Base-by-base conservation (phyloP, 2,797 vertebrate genomes). In the Syndactyla subalaris region DNA sequence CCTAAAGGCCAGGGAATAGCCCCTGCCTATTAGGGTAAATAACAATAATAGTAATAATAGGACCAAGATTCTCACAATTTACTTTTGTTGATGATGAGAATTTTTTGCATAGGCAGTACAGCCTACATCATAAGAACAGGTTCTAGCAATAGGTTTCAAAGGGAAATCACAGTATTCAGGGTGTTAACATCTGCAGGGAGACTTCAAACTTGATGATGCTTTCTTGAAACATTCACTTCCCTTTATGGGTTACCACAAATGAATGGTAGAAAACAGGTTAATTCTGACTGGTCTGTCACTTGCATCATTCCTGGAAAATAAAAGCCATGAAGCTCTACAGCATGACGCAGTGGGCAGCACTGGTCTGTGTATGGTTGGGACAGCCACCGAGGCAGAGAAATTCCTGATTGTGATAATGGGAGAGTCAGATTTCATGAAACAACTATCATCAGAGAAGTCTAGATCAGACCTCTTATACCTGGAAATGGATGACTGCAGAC, bases 321-420 rank as follows among this genome's bases (percentile, higher is more conserved):
- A 71, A 45, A 55, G 19, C 58, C 21, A 4, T 8, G 27, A 49
- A 48, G 32, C 57, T 74, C 29, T 30, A 12, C 29, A 38, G 30
- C 23, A 19, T 65, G 71, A 30, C 2, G 3, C 23, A 65, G 57
- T n/a, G 36, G 54, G 16, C 49, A 84, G 8, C 14, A 6, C 2
- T 3, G 3, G 24, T 70, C 8, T 5, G 18, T 23, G 48, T 59
- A 7, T 0, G 0, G 38, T 43, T 90, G 51, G 4, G 5, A 38
- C 6, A 6, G 70, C 32, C 58, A 54, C 21, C 16, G 59, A 11
- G 5, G 61, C 68, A 89, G 63, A 79, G 45, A 85, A 67, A 54
- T 73, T 92, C 27, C 63, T 70, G 27, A 12, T 19, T 45, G 4
- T 41, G 20, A 6, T 84, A 41, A 63, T 19, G 57, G 29, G 17